These are phyloP conservation scores for Mycteria americana DNA, from an alignment of 2,797 vertebrate genomes.

Conservation along the genomic window DNA sequence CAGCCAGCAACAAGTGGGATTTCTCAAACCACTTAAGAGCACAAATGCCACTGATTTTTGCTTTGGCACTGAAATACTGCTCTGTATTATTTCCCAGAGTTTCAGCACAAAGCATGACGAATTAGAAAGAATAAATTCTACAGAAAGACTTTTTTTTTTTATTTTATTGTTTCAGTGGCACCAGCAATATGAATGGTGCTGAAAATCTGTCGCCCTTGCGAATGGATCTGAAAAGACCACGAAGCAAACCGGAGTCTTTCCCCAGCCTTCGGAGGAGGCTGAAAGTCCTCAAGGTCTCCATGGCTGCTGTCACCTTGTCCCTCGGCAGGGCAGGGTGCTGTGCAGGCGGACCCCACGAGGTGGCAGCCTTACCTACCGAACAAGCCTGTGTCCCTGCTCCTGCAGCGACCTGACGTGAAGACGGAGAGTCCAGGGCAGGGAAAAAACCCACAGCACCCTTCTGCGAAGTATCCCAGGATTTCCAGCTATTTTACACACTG, in stretches of 20 bases:
- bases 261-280: not conserved
- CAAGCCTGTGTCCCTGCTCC: not conserved
- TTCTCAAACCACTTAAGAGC: not conserved
- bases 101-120: not conserved
- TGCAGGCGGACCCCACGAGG: conserved; percentile 35
- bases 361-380: conserved; percentile 50
- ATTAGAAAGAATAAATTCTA: not conserved
- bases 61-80: not conserved
- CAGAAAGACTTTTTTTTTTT: not conserved
- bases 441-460: not conserved
- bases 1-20: not conserved
- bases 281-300: rapidly evolving
- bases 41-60: not conserved
- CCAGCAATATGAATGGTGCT: not conserved
- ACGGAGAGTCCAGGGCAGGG: not conserved
- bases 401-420: rapidly evolving
- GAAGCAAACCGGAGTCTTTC: rapidly evolving
- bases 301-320: not conserved
- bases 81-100: not conserved
- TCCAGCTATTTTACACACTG: not conserved
- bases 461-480: not conserved
- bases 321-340: not conserved
- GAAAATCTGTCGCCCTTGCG: not conserved
- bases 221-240: not conserved
- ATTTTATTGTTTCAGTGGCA: not conserved